Evolutionary conservation across 2,888 invertebrate genomes (phyloP).

Genomic region (Catocala nupta): DNA sequence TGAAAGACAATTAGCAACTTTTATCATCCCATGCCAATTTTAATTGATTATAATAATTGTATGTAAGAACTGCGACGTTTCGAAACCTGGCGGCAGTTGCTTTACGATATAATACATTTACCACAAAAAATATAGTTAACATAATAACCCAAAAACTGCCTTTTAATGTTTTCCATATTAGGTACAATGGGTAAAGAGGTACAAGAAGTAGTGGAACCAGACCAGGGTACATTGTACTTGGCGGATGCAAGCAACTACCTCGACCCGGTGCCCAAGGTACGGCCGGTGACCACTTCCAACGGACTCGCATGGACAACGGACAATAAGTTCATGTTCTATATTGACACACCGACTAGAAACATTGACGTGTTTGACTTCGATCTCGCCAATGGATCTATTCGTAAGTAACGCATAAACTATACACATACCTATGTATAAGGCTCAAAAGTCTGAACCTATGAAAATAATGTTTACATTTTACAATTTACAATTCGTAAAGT

Average conservation of each 20-base stretch:
- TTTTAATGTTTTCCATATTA: slow-evolving; percentile 48
- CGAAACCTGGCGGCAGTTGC: no score
- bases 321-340: slow-evolving; percentile 91
- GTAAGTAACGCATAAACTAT: slow-evolving; percentile 86
- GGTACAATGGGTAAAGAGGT: slow-evolving; percentile 90
- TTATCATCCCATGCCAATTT: no score
- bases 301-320: slow-evolving; percentile 92
- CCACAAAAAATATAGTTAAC: no score
- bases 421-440: no score
- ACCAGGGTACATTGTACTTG: slow-evolving; percentile 88
- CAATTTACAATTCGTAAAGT: no score
- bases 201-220: slow-evolving; percentile 73
- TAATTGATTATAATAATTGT: no score
- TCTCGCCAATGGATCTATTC: slow-evolving; percentile 83
- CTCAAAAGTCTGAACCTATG: no score
- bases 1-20: no score
- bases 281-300: slow-evolving; percentile 91
- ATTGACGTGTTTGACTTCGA: slow-evolving; percentile 91
- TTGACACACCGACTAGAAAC: slow-evolving; percentile 90
- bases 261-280: slow-evolving; percentile 68
- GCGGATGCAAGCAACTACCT: slow-evolving; percentile 76
- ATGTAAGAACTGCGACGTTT: no score
- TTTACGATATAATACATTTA: no score
- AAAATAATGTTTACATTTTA: no score
- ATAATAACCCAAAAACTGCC: neutral